Percentiles rank a stretch among this genome's conserved stretches.
phyloP scores from a whole-genome alignment of 2,888 invertebrate genomes.

The Argynnis bischoffii region DNA sequence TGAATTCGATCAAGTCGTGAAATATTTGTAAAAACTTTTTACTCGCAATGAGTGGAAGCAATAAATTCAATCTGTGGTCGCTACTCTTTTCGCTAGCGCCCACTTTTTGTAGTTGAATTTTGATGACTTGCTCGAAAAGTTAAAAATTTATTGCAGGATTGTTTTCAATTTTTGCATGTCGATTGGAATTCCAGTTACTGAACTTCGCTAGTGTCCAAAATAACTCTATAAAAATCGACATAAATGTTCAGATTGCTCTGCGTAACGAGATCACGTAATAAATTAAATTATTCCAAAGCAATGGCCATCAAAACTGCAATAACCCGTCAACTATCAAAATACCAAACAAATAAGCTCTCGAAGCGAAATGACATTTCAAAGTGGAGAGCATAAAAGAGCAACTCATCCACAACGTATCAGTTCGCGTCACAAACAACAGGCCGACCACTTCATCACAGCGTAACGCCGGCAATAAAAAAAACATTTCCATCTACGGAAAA shows the following conservation, averaged over 20 bases:
- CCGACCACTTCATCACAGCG: constrained; percentile 78
- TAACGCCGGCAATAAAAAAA: constrained; percentile 76
- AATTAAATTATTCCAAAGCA: constrained; percentile 38
- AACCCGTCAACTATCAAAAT: constrained; percentile 37
- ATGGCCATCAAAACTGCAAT: constrained; percentile 35
- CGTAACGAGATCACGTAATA: constrained; percentile 35
- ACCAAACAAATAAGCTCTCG: constrained; percentile 53
- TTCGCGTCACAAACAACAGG: constrained; percentile 75
- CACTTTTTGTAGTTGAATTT: constrained; percentile 75
- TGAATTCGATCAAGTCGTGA: constrained; percentile 35
- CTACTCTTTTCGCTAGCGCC: constrained; percentile 61
- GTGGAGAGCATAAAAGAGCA: constrained; percentile 70
- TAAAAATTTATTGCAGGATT: constrained; percentile 71
- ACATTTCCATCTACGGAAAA: constrained; percentile 80
- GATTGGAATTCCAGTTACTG: constrained; percentile 53
- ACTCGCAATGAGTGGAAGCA: constrained; percentile 56
- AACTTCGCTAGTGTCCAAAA: constrained; percentile 19
- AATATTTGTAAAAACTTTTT: constrained; percentile 59
- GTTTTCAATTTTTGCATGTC: constrained; percentile 66
- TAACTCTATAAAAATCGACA: constrained; percentile 27
- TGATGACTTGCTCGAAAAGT: constrained; percentile 77
- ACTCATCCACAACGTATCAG: constrained; percentile 71
- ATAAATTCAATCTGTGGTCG: constrained; percentile 76
- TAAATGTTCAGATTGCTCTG: constrained; percentile 39
- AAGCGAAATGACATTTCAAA: constrained; percentile 61